Evolutionary conservation across 2,113 vertebrate species (phyloP), one percentile per base, ranked within the genome.

Genomic region (Chascanopsetta lugubris): DNA sequence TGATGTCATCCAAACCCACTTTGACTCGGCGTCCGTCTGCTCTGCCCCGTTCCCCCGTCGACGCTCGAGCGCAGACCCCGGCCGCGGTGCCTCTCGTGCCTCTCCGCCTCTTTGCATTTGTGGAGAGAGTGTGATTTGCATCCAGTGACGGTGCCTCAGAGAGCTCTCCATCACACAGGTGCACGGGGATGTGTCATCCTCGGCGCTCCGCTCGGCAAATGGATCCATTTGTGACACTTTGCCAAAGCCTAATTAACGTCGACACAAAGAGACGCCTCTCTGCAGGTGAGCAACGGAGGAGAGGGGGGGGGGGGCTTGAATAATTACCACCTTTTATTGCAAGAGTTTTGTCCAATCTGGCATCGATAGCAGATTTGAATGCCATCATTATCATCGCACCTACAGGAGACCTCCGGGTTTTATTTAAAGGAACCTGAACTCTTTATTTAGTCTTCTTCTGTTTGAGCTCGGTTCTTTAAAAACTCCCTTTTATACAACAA

Each of bases 51-150:
- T 7, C 18, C 17, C n/a, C 32, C n/a, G n/a, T 51, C 6, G 17
- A 21, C n/a, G n/a, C n/a, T n/a, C n/a, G n/a, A n/a, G n/a, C n/a
- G n/a, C n/a, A n/a, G n/a, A n/a, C n/a, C n/a, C n/a, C 17, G 55
- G 29, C 21, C 53, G 36, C 7, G 32, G n/a, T n/a, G 6, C 24
- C 25, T 47, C 12, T 67, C 4, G 3, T 45, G 27, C 48, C 27
- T 70, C 42, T 72, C 24, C 54, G 3, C 42, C 26, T 69, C 36
- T 69, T 54, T 50, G 63, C 47, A 75, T 61, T n/a, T n/a, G n/a
- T 63, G 30, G 49, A 21, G 77, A 66, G 53, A 53, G 45, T 67
- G n/a, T 79, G 58, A 73, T 79, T 65, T 68, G 49, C 25, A 64
- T 8, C n/a, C 27, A 61, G 22, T 20, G 29, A 18, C 24, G 59